Conservation (phyloP, 2,888 invertebrate genomes). For the Furcula furcula region DNA sequence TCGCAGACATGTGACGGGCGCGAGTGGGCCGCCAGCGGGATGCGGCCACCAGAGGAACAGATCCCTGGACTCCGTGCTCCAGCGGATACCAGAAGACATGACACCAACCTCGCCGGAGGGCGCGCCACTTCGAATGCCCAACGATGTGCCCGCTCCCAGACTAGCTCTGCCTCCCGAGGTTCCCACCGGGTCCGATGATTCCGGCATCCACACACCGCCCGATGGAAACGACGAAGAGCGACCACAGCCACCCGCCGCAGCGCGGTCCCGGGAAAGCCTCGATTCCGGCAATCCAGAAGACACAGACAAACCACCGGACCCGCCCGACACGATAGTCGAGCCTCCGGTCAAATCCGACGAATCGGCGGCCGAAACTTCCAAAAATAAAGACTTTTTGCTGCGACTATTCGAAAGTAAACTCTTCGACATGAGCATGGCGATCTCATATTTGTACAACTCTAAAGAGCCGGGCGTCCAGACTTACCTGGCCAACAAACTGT, state of each 20-base stretch:
- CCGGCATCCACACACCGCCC: conserved; percentile 83
- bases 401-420: conserved; percentile 98
- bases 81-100: conserved; percentile 93
- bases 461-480: conserved; percentile 99
- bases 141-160: conserved; percentile 79
- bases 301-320: conserved; percentile 75
- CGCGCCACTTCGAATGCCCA: conserved; percentile 61
- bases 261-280: conserved; percentile 87
- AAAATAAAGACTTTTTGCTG: conserved; percentile 87
- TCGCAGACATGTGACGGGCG: conserved; percentile 73
- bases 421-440: conserved; percentile 98
- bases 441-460: conserved; percentile 98
- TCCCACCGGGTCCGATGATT: conserved; percentile 88
- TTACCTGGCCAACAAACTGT: conserved; percentile 98
- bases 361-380: conserved; percentile 60
- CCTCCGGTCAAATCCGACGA: conserved; percentile 55
- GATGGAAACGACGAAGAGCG: conserved; percentile 76
- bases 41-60: conserved; percentile 93
- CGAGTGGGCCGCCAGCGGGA: conserved; percentile 72
- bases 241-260: conserved; percentile 70
- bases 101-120: conserved; percentile 79
- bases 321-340: conserved; percentile 55
- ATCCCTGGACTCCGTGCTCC: conserved; percentile 93
- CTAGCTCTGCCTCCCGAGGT: conserved; percentile 76
- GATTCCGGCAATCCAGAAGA: conserved; percentile 86